Base-by-base conservation (phyloP, 53 echinoderm and acorn worm species). In the Holothuria scabra region DNA sequence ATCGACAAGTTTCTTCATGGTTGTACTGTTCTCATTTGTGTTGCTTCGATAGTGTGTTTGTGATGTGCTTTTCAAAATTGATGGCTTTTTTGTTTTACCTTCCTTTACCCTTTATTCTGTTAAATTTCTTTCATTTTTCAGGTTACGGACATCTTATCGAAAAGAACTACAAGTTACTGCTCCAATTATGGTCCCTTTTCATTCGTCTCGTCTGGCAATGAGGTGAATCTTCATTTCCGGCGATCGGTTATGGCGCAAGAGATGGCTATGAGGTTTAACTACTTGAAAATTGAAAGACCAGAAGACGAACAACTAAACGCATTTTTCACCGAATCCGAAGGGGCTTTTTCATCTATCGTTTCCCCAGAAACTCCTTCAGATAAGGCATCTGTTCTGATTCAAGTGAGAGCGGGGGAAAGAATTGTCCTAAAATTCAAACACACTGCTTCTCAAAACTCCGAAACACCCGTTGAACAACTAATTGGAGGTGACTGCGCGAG, bases 351-450 rank as follows among this genome's bases (percentile, higher is more conserved):
- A 8, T 69, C 69, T 34, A 19, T 69, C 14, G 38, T 21, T 4
- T 34, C 69, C 5, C 22, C 35, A 20, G 22, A 21, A 69, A 30
- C 69, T 0, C 11, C 18, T 14, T 5, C 41, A 37, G 41, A 18
- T 38, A 4, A 69, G 21, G 20, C 69, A 11, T 18, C 38, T 30
- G 34, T 69, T 37, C 22, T 69, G 18, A 69, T 69, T 30, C 69
- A 69, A 69, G 69, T 69, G 21, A n/a, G 38, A 2, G n/a, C 34
- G n/a, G 44, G 38, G 4, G 69, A 69, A 4, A 69, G 35, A 34
- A 69, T 69, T 21, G 34, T 69, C 35, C 69, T 69, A 13, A 69
- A 34, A 38, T 69, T 69, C 4, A 69, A 68, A 69, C 31, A 69
- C 20, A 33, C 38, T 22, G 33, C 38, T 16, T 34, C 34, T n/a